These are phyloP conservation scores for Stigmatopora argus DNA, from an alignment of 2,113 vertebrate species.

Conservation along the genomic window DNA sequence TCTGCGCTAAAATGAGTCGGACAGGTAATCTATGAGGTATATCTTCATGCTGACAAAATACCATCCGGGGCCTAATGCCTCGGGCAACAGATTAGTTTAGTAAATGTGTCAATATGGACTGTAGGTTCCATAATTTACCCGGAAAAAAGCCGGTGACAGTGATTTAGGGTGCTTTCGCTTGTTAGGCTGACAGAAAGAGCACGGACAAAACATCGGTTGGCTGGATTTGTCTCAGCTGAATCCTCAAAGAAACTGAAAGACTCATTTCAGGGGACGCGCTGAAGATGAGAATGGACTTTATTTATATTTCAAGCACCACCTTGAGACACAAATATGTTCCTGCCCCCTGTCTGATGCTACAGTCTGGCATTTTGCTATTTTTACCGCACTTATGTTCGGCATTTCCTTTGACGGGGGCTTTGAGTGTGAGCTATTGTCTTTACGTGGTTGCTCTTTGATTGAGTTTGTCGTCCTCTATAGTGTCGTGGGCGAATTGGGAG, in stretches of 20 bases:
- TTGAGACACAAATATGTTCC: slow-evolving; percentile 23
- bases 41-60: slow-evolving; percentile 15
- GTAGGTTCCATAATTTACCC: neutral
- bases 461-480: slow-evolving; percentile 30
- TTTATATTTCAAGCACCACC: neutral
- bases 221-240: slow-evolving; percentile 37
- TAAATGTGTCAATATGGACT: neutral
- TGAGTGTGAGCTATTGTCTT: slow-evolving; percentile 63
- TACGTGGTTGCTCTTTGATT: slow-evolving; percentile 54
- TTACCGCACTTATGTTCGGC: slow-evolving; percentile 70
- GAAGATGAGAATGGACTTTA: slow-evolving; percentile 1
- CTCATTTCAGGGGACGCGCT: slow-evolving; percentile 29
- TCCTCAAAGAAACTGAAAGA: slow-evolving; percentile 26
- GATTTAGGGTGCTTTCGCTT: neutral
- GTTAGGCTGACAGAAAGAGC: neutral
- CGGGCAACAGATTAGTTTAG: neutral
- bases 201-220: slow-evolving; percentile 43
- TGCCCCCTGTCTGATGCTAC: slow-evolving; percentile 53
- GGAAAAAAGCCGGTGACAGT: neutral
- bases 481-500: slow-evolving; percentile 7
- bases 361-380: slow-evolving; percentile 66
- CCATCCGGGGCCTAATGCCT: slow-evolving; percentile 3
- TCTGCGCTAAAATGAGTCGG: slow-evolving; percentile 14
- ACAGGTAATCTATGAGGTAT: slow-evolving; percentile 19
- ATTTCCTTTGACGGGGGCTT: slow-evolving; percentile 64